Percentiles rank a stretch among this genome's conserved stretches.
Evolutionary conservation across 1,140 invertebrate genomes (phyloP).

Genomic region (Drosophila grimshawi): DNA sequence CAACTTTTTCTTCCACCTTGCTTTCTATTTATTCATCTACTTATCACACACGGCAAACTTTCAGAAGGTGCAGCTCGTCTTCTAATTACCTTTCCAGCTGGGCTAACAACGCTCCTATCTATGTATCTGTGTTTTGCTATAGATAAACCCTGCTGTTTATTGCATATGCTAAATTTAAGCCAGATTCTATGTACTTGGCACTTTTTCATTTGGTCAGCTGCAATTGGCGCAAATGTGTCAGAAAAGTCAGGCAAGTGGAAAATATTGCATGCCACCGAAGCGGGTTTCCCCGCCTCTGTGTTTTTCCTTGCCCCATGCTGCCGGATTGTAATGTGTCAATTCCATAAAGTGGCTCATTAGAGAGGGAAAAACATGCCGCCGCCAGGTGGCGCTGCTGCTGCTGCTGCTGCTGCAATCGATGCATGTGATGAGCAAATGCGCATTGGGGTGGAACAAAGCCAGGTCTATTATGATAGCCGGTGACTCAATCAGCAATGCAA

Average conservation of each 20-base stretch:
- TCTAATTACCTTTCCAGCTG: conserved; percentile 30
- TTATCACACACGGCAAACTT: conserved; percentile 2
- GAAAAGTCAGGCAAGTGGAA: conserved; percentile 74
- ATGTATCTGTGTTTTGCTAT: conserved; percentile 7
- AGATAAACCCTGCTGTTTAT: conserved; percentile 16
- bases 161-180: conserved; percentile 52
- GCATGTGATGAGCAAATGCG: conserved; percentile 40
- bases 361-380: conserved; percentile 32
- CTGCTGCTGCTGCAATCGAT: conserved; percentile 1
- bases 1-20: neutral
- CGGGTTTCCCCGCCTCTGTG: neutral
- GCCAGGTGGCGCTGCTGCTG: conserved; percentile 13
- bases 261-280: conserved; percentile 41
- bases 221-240: conserved; percentile 64
- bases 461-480: conserved; percentile 3
- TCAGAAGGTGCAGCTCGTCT: conserved; percentile 14
- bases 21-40: neutral
- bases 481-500: conserved; percentile 57
- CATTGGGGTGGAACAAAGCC: conserved; percentile 12
- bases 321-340: conserved; percentile 82
- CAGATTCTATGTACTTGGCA: too few species aligned
- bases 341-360: conserved; percentile 81
- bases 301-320: conserved; percentile 56
- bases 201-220: conserved; percentile 1
- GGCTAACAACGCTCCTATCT: conserved; percentile 23